These are phyloP conservation scores for Arenaria interpres DNA, from an alignment of 2,113 vertebrate species.

Conservation along the genomic window DNA sequence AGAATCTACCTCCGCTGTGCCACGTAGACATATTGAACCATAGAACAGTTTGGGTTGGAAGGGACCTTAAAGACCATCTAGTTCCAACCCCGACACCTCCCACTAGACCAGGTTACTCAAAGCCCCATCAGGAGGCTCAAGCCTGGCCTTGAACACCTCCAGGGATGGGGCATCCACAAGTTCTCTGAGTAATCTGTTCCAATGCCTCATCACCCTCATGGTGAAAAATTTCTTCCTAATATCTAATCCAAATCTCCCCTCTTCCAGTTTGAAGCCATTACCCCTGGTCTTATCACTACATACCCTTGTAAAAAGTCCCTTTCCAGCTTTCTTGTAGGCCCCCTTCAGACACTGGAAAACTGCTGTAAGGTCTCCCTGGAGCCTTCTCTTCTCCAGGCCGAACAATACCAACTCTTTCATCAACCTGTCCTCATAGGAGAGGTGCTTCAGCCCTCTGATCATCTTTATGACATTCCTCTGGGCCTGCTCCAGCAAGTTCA, in stretches of 20 bases:
- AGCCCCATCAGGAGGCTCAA: not conserved
- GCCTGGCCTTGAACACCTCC: not conserved
- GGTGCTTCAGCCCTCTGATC: not conserved
- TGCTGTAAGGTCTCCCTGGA: not conserved
- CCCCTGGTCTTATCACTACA: not conserved
- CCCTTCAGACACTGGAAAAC: not conserved
- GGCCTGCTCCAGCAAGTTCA: not conserved
- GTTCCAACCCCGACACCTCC: not conserved
- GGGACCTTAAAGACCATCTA: not conserved
- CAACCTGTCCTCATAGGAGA: not conserved
- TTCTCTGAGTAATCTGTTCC: not conserved
- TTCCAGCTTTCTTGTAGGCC: not conserved
- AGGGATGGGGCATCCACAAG: not conserved
- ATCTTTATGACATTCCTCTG: not conserved
- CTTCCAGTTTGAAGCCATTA: not conserved
- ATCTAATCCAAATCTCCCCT: not conserved
- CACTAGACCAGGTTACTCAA: not conserved
- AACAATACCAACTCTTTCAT: not conserved
- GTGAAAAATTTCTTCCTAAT: not conserved
- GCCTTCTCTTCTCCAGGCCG: not conserved
- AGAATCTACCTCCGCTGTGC: not conserved
- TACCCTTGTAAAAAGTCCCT: not conserved
- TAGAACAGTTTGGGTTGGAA: not conserved
- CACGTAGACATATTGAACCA: fast-evolving
- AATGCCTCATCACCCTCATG: not conserved